phyloP scores from a whole-genome alignment of 1,140 invertebrate genomes.

The Drosophila bocki region DNA sequence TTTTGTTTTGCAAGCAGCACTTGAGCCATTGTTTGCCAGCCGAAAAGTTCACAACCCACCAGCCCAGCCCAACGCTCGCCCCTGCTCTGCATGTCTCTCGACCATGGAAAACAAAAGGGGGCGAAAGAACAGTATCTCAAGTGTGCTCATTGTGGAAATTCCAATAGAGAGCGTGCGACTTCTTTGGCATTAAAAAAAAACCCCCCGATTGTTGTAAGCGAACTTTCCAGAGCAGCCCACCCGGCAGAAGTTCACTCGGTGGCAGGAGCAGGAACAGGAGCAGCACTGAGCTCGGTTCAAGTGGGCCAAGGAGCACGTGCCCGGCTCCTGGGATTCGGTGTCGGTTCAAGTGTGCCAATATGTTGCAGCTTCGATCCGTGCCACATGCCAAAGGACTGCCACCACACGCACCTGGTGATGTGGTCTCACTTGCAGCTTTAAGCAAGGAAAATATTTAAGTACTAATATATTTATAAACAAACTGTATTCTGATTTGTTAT shows the following conservation, averaged over 20 bases:
- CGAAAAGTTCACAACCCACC: constrained; percentile 66
- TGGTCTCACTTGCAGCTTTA: neutral
- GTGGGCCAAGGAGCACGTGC: constrained; percentile 71
- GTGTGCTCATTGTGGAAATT: constrained; percentile 79
- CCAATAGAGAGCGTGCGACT: constrained; percentile 80
- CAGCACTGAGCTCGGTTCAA: constrained; percentile 57
- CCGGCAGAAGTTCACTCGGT: constrained; percentile 33
- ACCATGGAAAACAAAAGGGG: constrained; percentile 15
- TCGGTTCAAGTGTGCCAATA: constrained; percentile 71
- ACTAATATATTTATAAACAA: neutral
- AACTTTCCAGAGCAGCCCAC: constrained; percentile 42
- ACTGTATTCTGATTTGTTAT: neutral
- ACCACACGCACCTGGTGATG: neutral
- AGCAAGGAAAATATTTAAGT: neutral
- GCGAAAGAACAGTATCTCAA: constrained; percentile 55
- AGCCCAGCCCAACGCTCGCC: constrained; percentile 7
- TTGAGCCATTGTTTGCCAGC: constrained; percentile 77
- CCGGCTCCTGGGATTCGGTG: constrained; percentile 26
- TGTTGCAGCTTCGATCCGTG: constrained; percentile 67
- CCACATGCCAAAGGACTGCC: constrained; percentile 60
- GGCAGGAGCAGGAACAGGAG: neutral
- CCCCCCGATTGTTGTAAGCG: constrained; percentile 40
- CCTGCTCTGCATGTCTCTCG: constrained; percentile 53
- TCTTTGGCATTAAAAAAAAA: constrained; percentile 34
- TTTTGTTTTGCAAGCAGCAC: constrained; percentile 82